phyloP scores from a whole-genome alignment of 2,888 invertebrate species.

The Nebria salina region DNA sequence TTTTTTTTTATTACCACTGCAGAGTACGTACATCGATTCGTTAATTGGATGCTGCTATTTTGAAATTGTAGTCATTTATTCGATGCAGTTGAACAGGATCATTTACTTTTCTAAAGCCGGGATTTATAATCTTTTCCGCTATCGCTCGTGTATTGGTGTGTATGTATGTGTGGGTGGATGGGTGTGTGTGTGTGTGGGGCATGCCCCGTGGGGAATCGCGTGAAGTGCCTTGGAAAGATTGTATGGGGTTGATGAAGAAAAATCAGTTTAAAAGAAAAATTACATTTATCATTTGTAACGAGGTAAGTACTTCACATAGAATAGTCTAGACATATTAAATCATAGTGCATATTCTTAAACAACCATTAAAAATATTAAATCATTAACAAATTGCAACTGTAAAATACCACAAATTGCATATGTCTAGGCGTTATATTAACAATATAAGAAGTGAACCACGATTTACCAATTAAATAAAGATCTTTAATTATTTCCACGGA shows the following conservation, averaged over 20 bases:
- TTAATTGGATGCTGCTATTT: background rate
- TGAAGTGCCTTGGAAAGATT: conserved; percentile 35
- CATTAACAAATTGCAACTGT: background rate
- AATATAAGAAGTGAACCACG: background rate
- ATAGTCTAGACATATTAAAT: background rate
- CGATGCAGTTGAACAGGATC: background rate
- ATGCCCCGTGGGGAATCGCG: conserved; percentile 34
- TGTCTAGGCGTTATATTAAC: background rate
- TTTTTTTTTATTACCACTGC: background rate
- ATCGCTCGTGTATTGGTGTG: conserved; percentile 19
- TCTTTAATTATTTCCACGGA: too few species aligned
- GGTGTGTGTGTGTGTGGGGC: conserved; percentile 32
- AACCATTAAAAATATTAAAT: background rate
- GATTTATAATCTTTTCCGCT: conserved; percentile 1
- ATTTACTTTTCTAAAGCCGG: background rate
- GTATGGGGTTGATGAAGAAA: background rate
- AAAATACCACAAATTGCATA: background rate
- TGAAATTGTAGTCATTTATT: background rate
- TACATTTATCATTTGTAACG: background rate
- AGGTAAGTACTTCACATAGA: background rate
- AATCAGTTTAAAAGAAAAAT: background rate
- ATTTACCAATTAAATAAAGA: too few species aligned
- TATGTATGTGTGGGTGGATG: conserved; percentile 28
- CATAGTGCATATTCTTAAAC: background rate
- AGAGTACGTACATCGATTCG: background rate